A percentile compares a stretch with the other conserved stretches of the same genome.
These are phyloP conservation scores for Aricia artaxerxes DNA, from an alignment of 2,888 invertebrate species.

Conservation along the genomic window DNA sequence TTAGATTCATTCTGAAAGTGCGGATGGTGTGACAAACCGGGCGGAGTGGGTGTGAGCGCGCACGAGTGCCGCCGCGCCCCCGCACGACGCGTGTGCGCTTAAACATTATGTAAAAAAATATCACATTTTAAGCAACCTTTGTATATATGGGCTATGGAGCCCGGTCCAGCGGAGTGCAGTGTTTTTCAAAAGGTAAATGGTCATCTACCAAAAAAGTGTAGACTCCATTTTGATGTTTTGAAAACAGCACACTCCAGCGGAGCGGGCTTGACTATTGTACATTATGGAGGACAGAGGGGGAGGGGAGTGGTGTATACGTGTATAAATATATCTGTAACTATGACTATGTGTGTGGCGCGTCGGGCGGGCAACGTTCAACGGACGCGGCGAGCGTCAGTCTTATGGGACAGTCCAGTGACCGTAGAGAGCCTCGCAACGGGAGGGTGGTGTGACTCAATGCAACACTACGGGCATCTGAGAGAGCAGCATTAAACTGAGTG, in stretches of 20 bases:
- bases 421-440: neutral
- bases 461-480: neutral
- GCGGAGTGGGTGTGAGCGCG: slow-evolving; percentile 48
- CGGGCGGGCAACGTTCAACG: slow-evolving; percentile 55
- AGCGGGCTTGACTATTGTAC: slow-evolving; percentile 67
- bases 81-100: slow-evolving; percentile 55
- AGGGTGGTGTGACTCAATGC: neutral
- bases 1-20: slow-evolving; percentile 56
- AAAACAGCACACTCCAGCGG: slow-evolving; percentile 58
- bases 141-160: slow-evolving; percentile 74
- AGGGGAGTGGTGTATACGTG: slow-evolving; percentile 61
- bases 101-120: slow-evolving; percentile 61
- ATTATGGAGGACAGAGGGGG: slow-evolving; percentile 69
- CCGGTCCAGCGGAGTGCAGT: slow-evolving; percentile 52
- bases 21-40: slow-evolving; percentile 56
- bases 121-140: slow-evolving; percentile 64
- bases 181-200: slow-evolving; percentile 32
- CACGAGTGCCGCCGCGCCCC: slow-evolving; percentile 44
- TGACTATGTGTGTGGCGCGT: slow-evolving; percentile 52
- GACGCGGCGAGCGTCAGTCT: slow-evolving; percentile 65
- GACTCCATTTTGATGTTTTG: slow-evolving; percentile 33
- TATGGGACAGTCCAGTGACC: slow-evolving; percentile 51
- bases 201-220: neutral
- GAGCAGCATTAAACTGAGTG: neutral
- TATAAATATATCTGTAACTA: slow-evolving; percentile 69